Evolutionary conservation across 2,113 vertebrate species (phyloP), one percentile per base, ranked within the genome.

Genomic region (Tricholaema leucomelas): DNA sequence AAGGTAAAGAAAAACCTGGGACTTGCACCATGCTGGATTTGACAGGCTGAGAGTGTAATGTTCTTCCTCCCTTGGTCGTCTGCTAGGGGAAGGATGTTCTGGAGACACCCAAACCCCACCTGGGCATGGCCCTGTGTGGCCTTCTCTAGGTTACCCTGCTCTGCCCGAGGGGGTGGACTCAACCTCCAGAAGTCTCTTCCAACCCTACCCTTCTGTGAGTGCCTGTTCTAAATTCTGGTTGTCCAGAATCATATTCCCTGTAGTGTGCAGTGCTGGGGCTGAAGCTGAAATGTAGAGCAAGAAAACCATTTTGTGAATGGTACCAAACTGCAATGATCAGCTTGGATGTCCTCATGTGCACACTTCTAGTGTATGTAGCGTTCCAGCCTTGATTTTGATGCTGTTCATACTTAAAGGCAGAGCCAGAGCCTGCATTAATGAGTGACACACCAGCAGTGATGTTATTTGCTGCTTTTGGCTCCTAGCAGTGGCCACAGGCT

Each of bases 1-100:
- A 99, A 99, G 99, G 99, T 99, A 90, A 94, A 69, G 16, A 77
- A 31, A 20, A 42, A 8, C 5, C 69, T 40, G 8, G 30, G 18
- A 15, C 38, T 23, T 16, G 18, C 48, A 12, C 2, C 0, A 36
- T 21, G 8, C 33, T 80, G 35, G 4, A 24, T 16, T 15, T 60
- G 10, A 19, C 31, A 33, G 21, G 35, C 2, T 0, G 17, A 21
- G 38, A 36, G 31, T 10, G 12, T 77, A n/a, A 12, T 69, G 42
- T 30, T 16, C 14, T 52, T 66, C 18, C 25, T 83, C 55, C 24
- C 9, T 31, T 10, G 23, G 25, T 24, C 21, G 9, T 44, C 18
- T 12, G 4, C 10, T 6, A 20, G 70, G 48, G 67, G 54, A 28
- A 46, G 33, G 27, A 10, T 27, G 23, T 8, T 58, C 48, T 25